Base-by-base conservation (phyloP, 2,113 vertebrate species). In the Ploceus nigricollis region DNA sequence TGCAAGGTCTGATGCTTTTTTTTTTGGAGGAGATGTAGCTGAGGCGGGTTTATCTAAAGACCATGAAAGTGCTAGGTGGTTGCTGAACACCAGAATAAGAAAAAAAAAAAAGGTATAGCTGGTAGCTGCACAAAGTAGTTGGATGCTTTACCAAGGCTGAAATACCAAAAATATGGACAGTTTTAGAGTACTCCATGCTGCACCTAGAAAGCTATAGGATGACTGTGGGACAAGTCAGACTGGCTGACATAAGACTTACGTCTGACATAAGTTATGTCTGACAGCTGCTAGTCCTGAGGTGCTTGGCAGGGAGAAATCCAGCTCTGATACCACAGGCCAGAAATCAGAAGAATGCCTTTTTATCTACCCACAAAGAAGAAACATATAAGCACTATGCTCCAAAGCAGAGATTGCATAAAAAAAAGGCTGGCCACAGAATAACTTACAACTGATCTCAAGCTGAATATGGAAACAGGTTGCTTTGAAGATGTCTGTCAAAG, bases 341-440 rank as follows among this genome's bases (percentile, higher is more conserved):
- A 92, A 94, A 93, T 76, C 71, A 93, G 82, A 95, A 54, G 82
- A 92, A 93, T 93, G 86, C n/a, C 82, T 92, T 95, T 94, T 94
- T 93, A 79, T 94, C 58, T 89, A 8, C 86, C 82, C 92, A 70
- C 88, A 92, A 83, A 83, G 85, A 85, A 82, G 88, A 95, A 96
- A 86, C 50, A 31, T 50, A 25, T 39, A 86, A 94, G n/a, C 54
- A 77, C 53, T 30, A 54, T 22, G 50, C 50, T 95, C 54, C 61
- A 40, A 86, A 88, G 50, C 54, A 94, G 58, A 80, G 75, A 88
- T 16, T 88, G 82, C 21, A 15, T 19, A 5, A 14, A 37, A 80
- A 73, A 81, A 65, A 47, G 20, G 23, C 63, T 58, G 45, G 58
- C 86, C 88, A 63, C 90, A 92, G 82, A 86, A 73, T 65, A 93